A percentile compares a stretch with the other conserved stretches of the same genome.
These are phyloP conservation scores for Centropyge bicolor DNA, from an alignment of 2,797 vertebrate genomes.

Conservation along the genomic window DNA sequence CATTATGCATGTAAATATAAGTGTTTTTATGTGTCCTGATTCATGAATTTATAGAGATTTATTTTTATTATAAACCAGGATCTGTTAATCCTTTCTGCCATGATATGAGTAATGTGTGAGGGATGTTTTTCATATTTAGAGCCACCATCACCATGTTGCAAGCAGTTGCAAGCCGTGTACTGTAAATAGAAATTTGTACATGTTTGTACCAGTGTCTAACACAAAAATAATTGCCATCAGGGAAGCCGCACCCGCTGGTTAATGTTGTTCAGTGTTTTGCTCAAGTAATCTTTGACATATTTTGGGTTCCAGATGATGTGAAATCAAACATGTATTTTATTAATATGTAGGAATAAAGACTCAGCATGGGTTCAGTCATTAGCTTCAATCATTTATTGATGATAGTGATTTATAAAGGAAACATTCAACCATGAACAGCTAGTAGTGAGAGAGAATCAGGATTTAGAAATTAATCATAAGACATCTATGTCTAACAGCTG, in stretches of 20 bases:
- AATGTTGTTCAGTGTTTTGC: constrained; percentile 37
- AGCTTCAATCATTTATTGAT: constrained; percentile 66
- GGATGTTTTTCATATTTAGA: constrained; percentile 39
- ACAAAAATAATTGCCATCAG: constrained; percentile 47
- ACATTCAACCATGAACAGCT: constrained; percentile 8
- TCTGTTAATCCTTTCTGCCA: neutral
- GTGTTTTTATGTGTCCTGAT: neutral
- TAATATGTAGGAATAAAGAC: constrained; percentile 29
- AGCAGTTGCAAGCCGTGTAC: neutral
- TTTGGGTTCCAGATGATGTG: constrained; percentile 9
- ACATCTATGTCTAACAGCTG: constrained; percentile 1
- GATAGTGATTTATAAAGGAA: constrained; percentile 34
- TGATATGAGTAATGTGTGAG: constrained; percentile 24
- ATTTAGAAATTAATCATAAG: constrained; percentile 28
- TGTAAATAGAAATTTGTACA: constrained; percentile 54
- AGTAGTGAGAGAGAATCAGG: constrained; percentile 11
- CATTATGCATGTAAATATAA: constrained; percentile 9
- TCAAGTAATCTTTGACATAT: constrained; percentile 1
- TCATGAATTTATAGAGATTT: neutral
- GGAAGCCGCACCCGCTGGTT: constrained; percentile 21
- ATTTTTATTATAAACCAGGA: constrained; percentile 8
- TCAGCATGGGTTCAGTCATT: constrained; percentile 9
- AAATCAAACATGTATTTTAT: neutral
- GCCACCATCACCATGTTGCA: constrained; percentile 41
- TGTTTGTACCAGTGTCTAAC: constrained; percentile 37